Evolutionary conservation across 1,140 invertebrate genomes (phyloP), one percentile per base, ranked within the genome.

Genomic region (Patella vulgata): DNA sequence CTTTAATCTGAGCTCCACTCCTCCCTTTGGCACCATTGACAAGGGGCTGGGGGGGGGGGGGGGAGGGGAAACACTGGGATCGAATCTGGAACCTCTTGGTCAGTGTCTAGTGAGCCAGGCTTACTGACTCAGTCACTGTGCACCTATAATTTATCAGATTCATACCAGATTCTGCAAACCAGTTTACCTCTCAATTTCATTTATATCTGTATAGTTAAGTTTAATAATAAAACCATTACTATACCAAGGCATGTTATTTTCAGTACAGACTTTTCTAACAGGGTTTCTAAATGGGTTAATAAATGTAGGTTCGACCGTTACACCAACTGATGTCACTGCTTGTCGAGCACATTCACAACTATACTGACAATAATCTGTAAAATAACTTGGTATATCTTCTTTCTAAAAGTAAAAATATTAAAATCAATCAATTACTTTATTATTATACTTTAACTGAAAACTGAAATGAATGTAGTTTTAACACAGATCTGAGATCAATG

Each of bases 311-410:
- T 64, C 58, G 11, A 31, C 59, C 11, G 56, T 61, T 2, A 60
- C 11, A n/a, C 33, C 47, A 9, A 65, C 36, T 9, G 36, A 59
- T 47, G 63, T 50, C 25, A 74, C 23, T 14, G 63, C 53, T 27
- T 5, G 14, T 5, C 59, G 52, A 23, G 67, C 55, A 42, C 63
- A 64, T 19, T 72, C 71, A 67, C 57, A 65, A 27, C 71, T 76
- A 52, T 71, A 70, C 30, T 73, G 70, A 51, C 75, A 75, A 39
- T 74, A 77, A 40, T 79, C 77, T 28, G 77, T 79, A 46, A 79
- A 77, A 44, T 75, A 79, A 12, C 69, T 62, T 44, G 75, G 71
- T 8, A 50, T 61, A 12, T 62, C 47, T 14, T 68, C 39, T 17
- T 47, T 48, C 76, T 78, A 63, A 47, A 76, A 72, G 31, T 17